Base-by-base conservation (phyloP, 2,888 invertebrate species). In the Acanthococcus lagerstroemiae region DNA sequence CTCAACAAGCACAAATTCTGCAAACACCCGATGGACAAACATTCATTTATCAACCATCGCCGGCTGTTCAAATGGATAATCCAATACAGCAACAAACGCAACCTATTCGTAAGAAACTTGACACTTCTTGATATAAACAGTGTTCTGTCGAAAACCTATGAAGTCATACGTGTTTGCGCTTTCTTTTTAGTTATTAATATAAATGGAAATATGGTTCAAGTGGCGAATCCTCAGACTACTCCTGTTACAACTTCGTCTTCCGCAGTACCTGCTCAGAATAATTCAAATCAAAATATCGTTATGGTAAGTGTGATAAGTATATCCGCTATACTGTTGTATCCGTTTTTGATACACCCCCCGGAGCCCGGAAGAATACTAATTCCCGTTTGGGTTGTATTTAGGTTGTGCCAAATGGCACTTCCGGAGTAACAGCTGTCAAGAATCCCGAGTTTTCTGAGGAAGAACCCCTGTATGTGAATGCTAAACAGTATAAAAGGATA, bases 381-480 rank as follows among this genome's bases (percentile, higher is more conserved):
- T 45, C 24, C 48, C 17, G 2, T 52, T 52, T 52, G 2, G 22
- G 12, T 52, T 22, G 21, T 21, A 17, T 45, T 15, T 19, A 69
- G 69, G 67, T 69, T 48, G 67, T 69, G 17, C 65, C 69, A 44
- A 52, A 52, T 52, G 52, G 52, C 24, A 22, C 4, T 9, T 19
- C 60, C 30, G 58, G 26, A 25, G 65, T 67, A 26, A 57, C 54
- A 7, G 55, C 66, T 25, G 60, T 69, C 7, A 81, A 83, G 1
- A 81, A 80, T 65, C 80, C 83, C 2, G 83, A 84, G 73, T 80
- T 83, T 48, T 78, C 87, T 0, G 95, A 95, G 75, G 96, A 96
- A 74, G 95, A 96, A 73, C 93, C 97, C 0, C 79, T 99, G 19
- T 99, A 97, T 76, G 99, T 99, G 0, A 99, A 99, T 79, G 96